A percentile compares a stretch with the other conserved stretches of the same genome.
Evolutionary conservation across 1,140 invertebrate species (phyloP).

Genomic region (Linepithema humile): DNA sequence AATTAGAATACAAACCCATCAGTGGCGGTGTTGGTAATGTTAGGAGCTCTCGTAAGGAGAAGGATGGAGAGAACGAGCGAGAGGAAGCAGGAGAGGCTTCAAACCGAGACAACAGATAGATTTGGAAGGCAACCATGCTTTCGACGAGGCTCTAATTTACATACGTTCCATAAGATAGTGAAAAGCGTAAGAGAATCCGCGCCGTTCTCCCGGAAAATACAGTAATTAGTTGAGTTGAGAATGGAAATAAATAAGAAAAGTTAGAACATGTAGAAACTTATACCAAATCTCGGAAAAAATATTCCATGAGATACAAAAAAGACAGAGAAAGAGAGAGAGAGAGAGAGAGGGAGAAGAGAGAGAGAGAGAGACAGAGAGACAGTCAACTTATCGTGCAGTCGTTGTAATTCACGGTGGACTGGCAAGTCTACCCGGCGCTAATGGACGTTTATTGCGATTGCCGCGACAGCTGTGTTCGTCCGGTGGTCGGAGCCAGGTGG

Average conservation of each 20-base stretch:
- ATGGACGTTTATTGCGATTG: constrained; percentile 74
- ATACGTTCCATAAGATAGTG: constrained; percentile 77
- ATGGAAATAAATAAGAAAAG: too few species aligned
- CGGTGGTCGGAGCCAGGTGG: constrained; percentile 65
- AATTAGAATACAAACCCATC: constrained; percentile 82
- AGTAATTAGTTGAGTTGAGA: constrained; percentile 82
- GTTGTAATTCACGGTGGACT: constrained; percentile 22
- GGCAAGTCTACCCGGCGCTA: constrained; percentile 57
- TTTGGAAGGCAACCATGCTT: constrained; percentile 71
- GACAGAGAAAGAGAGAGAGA: too few species aligned
- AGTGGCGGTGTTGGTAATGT: constrained; percentile 71
- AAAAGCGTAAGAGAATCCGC: constrained; percentile 72
- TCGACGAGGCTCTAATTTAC: constrained; percentile 80
- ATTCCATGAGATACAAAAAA: background rate
- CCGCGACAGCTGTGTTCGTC: constrained; percentile 67
- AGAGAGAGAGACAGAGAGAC: too few species aligned
- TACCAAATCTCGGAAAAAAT: background rate
- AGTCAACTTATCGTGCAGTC: constrained; percentile 41
- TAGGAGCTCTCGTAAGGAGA: constrained; percentile 69
- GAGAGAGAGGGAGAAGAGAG: too few species aligned
- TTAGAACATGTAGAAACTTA: background rate
- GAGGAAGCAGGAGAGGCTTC: constrained; percentile 14
- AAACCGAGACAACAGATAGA: constrained; percentile 53
- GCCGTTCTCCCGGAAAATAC: constrained; percentile 81
- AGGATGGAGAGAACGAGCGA: constrained; percentile 6